Evolutionary conservation across 2,888 invertebrate species (phyloP).

Genomic region (Drosophila cyrtoloma): DNA sequence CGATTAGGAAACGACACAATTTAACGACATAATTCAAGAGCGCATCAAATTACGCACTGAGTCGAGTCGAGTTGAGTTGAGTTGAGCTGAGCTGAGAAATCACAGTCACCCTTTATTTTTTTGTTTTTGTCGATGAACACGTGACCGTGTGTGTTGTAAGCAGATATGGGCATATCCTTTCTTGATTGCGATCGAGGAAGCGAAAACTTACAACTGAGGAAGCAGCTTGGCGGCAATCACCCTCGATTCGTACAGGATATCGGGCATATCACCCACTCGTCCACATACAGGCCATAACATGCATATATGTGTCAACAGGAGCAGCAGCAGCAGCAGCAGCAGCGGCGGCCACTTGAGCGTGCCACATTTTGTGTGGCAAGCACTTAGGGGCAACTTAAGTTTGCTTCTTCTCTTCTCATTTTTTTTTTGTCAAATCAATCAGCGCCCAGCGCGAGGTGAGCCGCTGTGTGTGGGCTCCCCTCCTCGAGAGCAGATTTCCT

Average conservation of each 20-base stretch:
- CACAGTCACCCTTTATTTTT: constrained; percentile 60
- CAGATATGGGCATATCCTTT: constrained; percentile 81
- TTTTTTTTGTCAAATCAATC: constrained; percentile 69
- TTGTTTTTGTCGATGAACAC: constrained; percentile 10
- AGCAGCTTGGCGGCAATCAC: constrained; percentile 51
- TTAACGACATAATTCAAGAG: constrained; percentile 80
- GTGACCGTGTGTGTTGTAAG: constrained; percentile 65
- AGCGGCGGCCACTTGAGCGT: constrained; percentile 61
- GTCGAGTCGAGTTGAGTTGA: constrained; percentile 13
- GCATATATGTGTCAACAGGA: constrained; percentile 71
- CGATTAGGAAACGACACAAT: constrained; percentile 80
- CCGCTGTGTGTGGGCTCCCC: constrained; percentile 50
- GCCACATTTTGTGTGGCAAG: constrained; percentile 42
- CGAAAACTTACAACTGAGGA: constrained; percentile 83
- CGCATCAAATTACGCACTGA: constrained; percentile 69
- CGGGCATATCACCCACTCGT: constrained; percentile 49
- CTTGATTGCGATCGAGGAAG: constrained; percentile 80
- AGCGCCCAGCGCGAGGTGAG: constrained; percentile 42
- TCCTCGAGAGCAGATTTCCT: constrained; percentile 67
- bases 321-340: constrained; percentile 15
- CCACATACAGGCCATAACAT: not conserved
- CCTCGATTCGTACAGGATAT: constrained; percentile 68
- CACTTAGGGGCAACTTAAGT: constrained; percentile 71
- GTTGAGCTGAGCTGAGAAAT: constrained; percentile 24
- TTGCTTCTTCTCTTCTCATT: constrained; percentile 10